phyloP scores from a whole-genome alignment of 2,113 vertebrate species.

The Callipepla californica region DNA sequence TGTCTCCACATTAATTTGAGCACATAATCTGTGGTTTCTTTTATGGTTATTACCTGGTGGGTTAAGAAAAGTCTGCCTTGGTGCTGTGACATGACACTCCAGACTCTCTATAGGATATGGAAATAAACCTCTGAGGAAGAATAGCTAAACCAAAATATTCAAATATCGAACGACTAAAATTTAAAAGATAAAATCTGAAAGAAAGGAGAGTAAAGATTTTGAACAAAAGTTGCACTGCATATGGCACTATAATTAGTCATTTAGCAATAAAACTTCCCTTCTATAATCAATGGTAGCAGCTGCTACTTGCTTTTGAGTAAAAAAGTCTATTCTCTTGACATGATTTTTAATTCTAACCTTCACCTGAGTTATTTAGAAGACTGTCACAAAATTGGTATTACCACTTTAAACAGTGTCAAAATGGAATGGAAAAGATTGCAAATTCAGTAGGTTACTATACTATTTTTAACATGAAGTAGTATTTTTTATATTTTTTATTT shows the following conservation, averaged over 20 bases:
- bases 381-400: background rate
- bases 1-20: background rate
- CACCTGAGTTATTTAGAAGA: background rate
- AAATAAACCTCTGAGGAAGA: background rate
- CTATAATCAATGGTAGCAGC: constrained; percentile 10
- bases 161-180: background rate
- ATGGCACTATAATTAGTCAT: background rate
- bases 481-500: background rate
- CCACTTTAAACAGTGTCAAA: background rate
- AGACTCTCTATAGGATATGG: background rate
- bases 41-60: background rate
- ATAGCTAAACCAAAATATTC: background rate
- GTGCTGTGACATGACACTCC: background rate
- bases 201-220: background rate
- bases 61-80: background rate
- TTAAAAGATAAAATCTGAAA: background rate
- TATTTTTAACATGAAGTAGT: background rate
- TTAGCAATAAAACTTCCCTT: background rate
- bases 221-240: background rate
- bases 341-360: background rate
- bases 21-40: background rate
- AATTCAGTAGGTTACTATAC: background rate
- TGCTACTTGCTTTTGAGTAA: constrained; percentile 32
- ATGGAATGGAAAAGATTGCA: background rate
- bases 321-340: background rate